Base-by-base conservation (phyloP, 2,888 invertebrate genomes). In the Aphodius sticticus region DNA sequence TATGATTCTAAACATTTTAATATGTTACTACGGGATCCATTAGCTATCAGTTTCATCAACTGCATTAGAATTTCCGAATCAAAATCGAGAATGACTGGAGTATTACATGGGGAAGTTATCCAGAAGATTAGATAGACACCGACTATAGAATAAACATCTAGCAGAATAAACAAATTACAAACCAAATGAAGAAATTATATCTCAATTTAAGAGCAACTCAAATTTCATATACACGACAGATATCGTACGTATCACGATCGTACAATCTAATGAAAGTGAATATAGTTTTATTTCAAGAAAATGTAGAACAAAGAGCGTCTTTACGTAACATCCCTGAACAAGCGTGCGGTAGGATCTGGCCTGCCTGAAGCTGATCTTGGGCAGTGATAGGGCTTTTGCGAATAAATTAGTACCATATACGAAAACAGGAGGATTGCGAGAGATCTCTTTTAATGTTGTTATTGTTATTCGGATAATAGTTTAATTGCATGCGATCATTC, bases 241-340 rank as follows among this genome's bases (percentile, higher is more conserved):
- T 53, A 12, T 26, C 26, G 26, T 26, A 26, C 26, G 26, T 26
- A 53, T 53, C 53, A 53, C 53, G 53, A 53, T 12, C 12, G 7
- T 12, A 53, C 9, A 53, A 53, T 53, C 53, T 53, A 53, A 53
- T 12, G 53, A 53, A 53, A 53, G 53, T 5, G 53, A 53, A 53
- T 53, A 53, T 53, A 53, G 53, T 53, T 53, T 53, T 53, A 71
- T 71, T 71, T 71, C 71, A 35, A 16, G 71, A 71, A 71, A 71
- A 71, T 71, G 71, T 71, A 71, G 71, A 71, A 71, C 71, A 71
- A 71, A 71, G 71, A 71, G 35, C 16, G 16, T 35, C 12, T 12
- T 71, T 71, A 71, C 71, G 71, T 71, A 26, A 26, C n/a, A 71
- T 71, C 71, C 71, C 26, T 71, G 71, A 26, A 16, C 71, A 16